Percentiles rank a stretch among this genome's conserved stretches.
These are phyloP conservation scores for Popillia japonica DNA, from an alignment of 1,140 invertebrate species.

Conservation along the genomic window DNA sequence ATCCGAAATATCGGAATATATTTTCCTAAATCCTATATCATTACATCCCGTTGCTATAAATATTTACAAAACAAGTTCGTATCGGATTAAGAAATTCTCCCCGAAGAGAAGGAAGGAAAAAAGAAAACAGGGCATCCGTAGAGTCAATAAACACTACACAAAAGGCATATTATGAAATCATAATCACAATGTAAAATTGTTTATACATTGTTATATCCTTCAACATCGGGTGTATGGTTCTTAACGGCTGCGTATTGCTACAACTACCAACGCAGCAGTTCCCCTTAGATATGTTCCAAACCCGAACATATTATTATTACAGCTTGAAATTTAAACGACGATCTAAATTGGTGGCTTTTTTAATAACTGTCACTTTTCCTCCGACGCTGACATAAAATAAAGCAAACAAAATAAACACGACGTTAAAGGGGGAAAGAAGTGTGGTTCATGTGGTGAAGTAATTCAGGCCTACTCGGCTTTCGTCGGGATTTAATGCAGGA, in stretches of 20 bases:
- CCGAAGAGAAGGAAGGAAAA: neutral
- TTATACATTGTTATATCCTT: conserved; percentile 23
- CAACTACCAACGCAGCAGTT: neutral
- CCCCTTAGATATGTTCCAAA: neutral
- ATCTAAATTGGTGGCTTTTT: conserved; percentile 26
- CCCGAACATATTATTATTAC: conserved; percentile 27
- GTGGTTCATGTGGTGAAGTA: too few species aligned
- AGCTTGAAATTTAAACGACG: conserved; percentile 32
- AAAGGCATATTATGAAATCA: conserved; percentile 27
- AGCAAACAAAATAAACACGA: conserved; percentile 33
- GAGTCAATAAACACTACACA: conserved; percentile 27
- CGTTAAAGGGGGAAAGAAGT: neutral
- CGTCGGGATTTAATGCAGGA: too few species aligned
- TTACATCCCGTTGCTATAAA: conserved; percentile 21
- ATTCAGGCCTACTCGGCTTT: too few species aligned
- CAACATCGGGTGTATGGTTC: conserved; percentile 6
- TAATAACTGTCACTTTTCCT: conserved; percentile 34
- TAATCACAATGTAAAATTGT: conserved; percentile 35
- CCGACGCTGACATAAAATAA: conserved; percentile 38
- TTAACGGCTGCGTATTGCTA: conserved; percentile 3
- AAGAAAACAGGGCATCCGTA: neutral
- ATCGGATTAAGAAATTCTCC: conserved; percentile 21
- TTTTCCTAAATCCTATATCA: neutral
- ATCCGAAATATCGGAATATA: neutral
- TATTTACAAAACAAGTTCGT: conserved; percentile 4